Evolutionary conservation across 2,113 vertebrate genomes (phyloP).

Genomic region (Engystomops pustulosus): DNA sequence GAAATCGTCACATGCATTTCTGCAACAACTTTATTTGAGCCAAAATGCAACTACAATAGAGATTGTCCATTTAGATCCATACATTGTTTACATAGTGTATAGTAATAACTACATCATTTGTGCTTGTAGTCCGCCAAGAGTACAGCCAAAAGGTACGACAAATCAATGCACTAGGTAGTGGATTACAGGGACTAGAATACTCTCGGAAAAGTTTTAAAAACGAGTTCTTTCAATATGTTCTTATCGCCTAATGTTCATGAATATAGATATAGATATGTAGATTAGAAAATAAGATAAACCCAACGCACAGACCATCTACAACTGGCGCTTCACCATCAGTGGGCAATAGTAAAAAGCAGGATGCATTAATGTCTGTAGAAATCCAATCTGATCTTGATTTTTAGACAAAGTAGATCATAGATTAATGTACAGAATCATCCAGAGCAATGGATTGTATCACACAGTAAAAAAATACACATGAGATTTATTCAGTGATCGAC

Average conservation of each 20-base stretch:
- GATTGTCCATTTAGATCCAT: conserved; percentile 73
- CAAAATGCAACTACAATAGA: conserved; percentile 81
- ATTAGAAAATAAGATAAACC: conserved; percentile 29
- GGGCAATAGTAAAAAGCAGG: conserved; percentile 17
- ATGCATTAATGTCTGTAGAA: neutral
- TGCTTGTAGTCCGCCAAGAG: conserved; percentile 72
- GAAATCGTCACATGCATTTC: conserved; percentile 63
- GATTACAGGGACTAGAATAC: conserved; percentile 3
- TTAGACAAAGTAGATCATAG: conserved; percentile 21
- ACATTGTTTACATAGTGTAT: conserved; percentile 72
- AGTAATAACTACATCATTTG: conserved; percentile 72
- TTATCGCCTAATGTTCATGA: conserved; percentile 13
- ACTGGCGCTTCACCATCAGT: neutral
- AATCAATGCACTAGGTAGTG: conserved; percentile 34
- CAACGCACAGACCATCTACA: neutral
- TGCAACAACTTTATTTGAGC: conserved; percentile 81
- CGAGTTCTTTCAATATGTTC: neutral
- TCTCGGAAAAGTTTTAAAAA: neutral
- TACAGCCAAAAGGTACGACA: conserved; percentile 70
- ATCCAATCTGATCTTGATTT: neutral
- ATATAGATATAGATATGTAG: neutral
- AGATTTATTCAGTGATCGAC: neutral
- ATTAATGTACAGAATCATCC: conserved; percentile 12
- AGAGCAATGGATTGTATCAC: neutral
- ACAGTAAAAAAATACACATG: neutral